Evolutionary conservation across 2,888 invertebrate species (phyloP).

Genomic region (Mythimna loreyi): DNA sequence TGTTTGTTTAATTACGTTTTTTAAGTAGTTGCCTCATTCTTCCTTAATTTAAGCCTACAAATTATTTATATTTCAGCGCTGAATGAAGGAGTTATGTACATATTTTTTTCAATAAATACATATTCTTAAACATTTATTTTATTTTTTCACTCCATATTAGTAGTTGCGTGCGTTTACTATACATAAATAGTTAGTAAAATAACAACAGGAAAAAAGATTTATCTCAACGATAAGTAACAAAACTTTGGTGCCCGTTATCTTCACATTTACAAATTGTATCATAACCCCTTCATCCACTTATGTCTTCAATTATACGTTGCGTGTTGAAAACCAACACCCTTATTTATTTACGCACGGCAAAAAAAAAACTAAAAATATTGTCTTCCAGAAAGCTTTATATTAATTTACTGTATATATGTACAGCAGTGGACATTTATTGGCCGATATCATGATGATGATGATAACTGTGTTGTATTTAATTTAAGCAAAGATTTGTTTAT

Average conservation of each 20-base stretch:
- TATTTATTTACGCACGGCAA: too few relatives aligned
- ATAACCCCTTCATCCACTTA: slow-evolving; percentile 8
- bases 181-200: slow-evolving; percentile 18
- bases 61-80: slow-evolving; percentile 17
- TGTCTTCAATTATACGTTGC: too few relatives aligned
- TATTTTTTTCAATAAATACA: slow-evolving; percentile 26
- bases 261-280: slow-evolving; percentile 16
- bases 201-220: slow-evolving; percentile 22
- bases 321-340: too few relatives aligned
- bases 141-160: slow-evolving; percentile 21
- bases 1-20: slow-evolving; percentile 21
- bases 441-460: too few relatives aligned
- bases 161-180: slow-evolving; percentile 16
- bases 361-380: too few relatives aligned
- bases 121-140: slow-evolving; percentile 17
- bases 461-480: too few relatives aligned
- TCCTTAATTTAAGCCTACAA: slow-evolving; percentile 22
- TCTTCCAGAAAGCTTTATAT: too few relatives aligned
- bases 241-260: slow-evolving; percentile 21
- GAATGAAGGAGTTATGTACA: slow-evolving; percentile 31
- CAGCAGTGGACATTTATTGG: too few relatives aligned
- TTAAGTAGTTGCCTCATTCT: slow-evolving; percentile 23
- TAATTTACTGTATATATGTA: too few relatives aligned
- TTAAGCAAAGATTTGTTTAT: too few relatives aligned
- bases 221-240: slow-evolving; percentile 20